Conservation (phyloP, 2,113 vertebrate genomes). For the Cromileptes altivelis region DNA sequence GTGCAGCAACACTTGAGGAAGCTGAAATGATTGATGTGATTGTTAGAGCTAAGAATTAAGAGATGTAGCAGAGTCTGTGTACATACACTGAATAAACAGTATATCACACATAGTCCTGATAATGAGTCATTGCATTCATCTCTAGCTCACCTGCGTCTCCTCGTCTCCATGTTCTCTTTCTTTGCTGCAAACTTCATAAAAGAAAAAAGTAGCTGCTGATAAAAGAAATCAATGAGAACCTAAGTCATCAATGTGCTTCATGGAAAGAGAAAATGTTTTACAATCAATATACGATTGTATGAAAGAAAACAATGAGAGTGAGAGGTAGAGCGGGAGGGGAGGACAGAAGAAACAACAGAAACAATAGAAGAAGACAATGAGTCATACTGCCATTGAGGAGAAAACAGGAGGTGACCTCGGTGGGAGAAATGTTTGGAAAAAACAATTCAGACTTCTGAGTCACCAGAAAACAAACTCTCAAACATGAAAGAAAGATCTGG, state of each 20-base stretch:
- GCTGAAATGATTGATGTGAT: slow-evolving; percentile 24
- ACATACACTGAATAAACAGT: neutral
- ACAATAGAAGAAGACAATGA: slow-evolving; percentile 18
- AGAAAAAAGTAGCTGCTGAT: neutral
- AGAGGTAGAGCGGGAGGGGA: neutral
- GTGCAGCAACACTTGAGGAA: neutral
- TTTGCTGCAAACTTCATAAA: neutral
- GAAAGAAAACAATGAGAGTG: neutral
- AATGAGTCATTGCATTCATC: neutral
- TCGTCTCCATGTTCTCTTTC: neutral
- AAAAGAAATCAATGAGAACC: neutral
- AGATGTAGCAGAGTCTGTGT: slow-evolving; percentile 33
- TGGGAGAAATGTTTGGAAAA: slow-evolving; percentile 22
- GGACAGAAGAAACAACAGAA: neutral
- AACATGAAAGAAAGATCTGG: slow-evolving; percentile 14
- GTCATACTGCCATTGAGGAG: slow-evolving; percentile 13
- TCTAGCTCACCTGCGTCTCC: neutral
- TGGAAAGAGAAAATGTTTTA: neutral
- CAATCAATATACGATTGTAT: neutral
- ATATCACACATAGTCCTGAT: neutral
- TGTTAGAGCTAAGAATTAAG: slow-evolving; percentile 22
- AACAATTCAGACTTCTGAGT: slow-evolving; percentile 28
- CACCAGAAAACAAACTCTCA: neutral
- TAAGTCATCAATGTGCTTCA: neutral
- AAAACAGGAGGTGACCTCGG: slow-evolving; percentile 4